Percentiles rank a stretch among this genome's conserved stretches.
These are phyloP conservation scores for Telenomus remus DNA, from an alignment of 1,140 invertebrate genomes.

Conservation along the genomic window DNA sequence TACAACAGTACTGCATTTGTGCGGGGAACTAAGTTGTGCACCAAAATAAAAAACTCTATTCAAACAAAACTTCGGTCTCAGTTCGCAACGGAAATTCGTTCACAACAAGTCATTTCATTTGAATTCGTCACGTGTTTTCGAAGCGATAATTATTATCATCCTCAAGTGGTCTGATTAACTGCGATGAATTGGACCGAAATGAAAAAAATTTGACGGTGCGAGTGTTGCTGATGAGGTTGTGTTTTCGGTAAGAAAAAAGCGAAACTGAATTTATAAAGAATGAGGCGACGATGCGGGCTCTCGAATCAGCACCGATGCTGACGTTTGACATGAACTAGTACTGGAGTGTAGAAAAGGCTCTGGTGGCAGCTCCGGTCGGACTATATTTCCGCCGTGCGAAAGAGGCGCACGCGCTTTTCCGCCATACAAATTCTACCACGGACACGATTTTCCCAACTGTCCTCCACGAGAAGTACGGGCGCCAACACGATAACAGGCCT, in stretches of 20 bases:
- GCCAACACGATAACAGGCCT: slow-evolving; percentile 23
- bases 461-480: slow-evolving; percentile 38
- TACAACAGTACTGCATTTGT: too few relatives aligned
- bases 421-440: slow-evolving; percentile 43
- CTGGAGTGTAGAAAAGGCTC: slow-evolving; percentile 59
- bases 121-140: too few relatives aligned
- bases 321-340: slow-evolving; percentile 71
- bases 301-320: slow-evolving; percentile 71
- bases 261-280: slow-evolving; percentile 28
- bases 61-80: too few relatives aligned
- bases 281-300: slow-evolving; percentile 69
- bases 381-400: slow-evolving; percentile 60
- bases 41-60: too few relatives aligned
- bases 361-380: slow-evolving; percentile 67
- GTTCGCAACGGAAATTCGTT: too few relatives aligned
- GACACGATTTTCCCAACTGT: slow-evolving; percentile 43
- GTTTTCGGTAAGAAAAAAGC: too few relatives aligned
- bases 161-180: too few relatives aligned
- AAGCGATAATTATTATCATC: too few relatives aligned
- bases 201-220: neutral
- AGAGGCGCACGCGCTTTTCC: slow-evolving; percentile 56
- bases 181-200: neutral
- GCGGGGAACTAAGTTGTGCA: too few relatives aligned
- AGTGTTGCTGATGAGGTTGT: too few relatives aligned
- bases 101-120: too few relatives aligned